phyloP scores from a whole-genome alignment of 2,113 vertebrate species.

The Cavia porcellus region DNA sequence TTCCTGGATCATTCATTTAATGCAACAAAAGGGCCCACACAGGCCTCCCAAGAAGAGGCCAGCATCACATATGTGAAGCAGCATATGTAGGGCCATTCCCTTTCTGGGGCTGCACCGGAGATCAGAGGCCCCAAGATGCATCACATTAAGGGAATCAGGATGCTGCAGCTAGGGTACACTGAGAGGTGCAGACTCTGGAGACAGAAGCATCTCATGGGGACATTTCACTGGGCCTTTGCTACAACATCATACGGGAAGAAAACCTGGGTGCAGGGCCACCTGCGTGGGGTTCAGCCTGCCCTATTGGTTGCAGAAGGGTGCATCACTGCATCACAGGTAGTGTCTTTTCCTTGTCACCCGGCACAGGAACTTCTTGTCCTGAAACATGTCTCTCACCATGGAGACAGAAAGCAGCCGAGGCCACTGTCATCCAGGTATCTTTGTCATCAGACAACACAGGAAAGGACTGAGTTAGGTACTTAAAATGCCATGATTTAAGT shows the following conservation, averaged over 20 bases:
- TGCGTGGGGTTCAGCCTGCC: not conserved
- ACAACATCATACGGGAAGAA: not conserved
- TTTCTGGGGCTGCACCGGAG: too few relatives aligned
- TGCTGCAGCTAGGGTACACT: too few relatives aligned
- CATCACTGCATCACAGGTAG: not conserved
- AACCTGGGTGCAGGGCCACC: not conserved
- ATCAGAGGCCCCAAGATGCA: not conserved
- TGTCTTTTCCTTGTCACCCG: not conserved
- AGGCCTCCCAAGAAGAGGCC: not conserved
- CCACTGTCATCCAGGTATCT: too few relatives aligned
- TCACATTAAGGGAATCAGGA: not conserved
- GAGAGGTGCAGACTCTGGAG: too few relatives aligned
- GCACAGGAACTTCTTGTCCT: not conserved
- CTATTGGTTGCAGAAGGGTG: too few relatives aligned
- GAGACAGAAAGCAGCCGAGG: not conserved
- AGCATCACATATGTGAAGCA: fast-evolving
- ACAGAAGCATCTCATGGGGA: too few relatives aligned
- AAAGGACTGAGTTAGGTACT: not conserved
- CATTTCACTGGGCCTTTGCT: not conserved
- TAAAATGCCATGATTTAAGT: not conserved
- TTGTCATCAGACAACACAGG: not conserved
- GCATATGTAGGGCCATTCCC: too few relatives aligned
- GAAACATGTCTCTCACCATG: not conserved
- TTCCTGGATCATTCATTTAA: not conserved
- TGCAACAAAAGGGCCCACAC: not conserved